Base-by-base conservation (phyloP, 2,113 vertebrate genomes). In the Ictalurus punctatus region DNA sequence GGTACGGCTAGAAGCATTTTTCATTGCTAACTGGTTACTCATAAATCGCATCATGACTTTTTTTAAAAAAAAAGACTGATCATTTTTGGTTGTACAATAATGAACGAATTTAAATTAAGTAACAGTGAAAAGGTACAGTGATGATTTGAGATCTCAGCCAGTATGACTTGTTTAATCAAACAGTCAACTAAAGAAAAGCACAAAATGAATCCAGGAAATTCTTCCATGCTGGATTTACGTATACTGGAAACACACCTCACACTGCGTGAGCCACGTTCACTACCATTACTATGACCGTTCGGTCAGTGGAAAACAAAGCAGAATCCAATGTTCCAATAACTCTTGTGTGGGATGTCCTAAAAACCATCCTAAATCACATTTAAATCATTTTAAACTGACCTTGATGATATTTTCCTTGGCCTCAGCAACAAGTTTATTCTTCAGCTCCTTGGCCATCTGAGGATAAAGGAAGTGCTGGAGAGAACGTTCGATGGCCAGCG, bases 371-470 rank as follows among this genome's bases (percentile, higher is more conserved):
- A 25, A 40, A 40, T 3, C 0, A 37, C 21, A 25, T 86, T 73
- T 12, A 40, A 82, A 37, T 27, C 21, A 52, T 65, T 78, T 25
- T n/a, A 65, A 84, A 4, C 67, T 17, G 87, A 99, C 98, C 97
- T 98, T 98, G 87, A 97, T 91, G 37, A 99, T 97, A n/a, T 96
- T 98, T 23, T 99, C 98, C 94, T 99, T 99, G 92, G 98, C 97
- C 89, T 99, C 98, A 7, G 96, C 92, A 16, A 98, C 90, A n/a
- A 99, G 95, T 91, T 98, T 99, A 93, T 97, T 98, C 93, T 97
- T 99, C n/a, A 99, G 94, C 87, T 99, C 98, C 89, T 98, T 99
- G 85, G 97, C 97, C 97, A 99, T 99, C 95, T 99, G 98, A 40
- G 97, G 97, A 0, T 99, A 99, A 37, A 99, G 97, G 94, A 99